phyloP scores from a whole-genome alignment of 2,113 vertebrate genomes.

The Atherinomorus stipes region DNA sequence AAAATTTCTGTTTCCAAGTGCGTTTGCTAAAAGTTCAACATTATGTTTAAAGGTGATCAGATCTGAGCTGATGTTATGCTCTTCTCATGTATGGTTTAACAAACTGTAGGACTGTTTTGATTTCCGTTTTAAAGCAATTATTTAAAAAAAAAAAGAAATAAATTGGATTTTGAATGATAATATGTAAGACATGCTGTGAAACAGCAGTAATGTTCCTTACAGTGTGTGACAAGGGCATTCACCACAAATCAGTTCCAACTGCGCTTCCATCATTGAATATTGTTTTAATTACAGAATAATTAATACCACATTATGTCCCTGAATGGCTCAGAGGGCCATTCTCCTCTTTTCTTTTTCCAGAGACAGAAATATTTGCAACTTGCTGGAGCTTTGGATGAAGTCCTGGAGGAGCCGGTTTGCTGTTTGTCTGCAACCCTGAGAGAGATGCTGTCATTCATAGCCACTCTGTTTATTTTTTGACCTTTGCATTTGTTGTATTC shows the following conservation, averaged over 20 bases:
- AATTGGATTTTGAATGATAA: too few species aligned
- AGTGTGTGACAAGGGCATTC: neutral
- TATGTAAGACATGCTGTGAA: neutral
- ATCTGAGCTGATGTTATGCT: too few species aligned
- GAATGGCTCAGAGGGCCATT: constrained; percentile 9
- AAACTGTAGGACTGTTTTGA: too few species aligned
- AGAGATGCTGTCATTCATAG: constrained; percentile 63
- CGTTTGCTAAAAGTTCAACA: too few species aligned
- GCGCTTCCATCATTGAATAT: neutral
- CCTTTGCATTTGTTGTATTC: constrained; percentile 73
- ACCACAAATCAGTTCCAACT: constrained; percentile 3
- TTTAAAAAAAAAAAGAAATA: too few species aligned
- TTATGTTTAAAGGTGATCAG: too few species aligned
- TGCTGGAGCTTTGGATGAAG: constrained; percentile 23
- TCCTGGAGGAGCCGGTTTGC: constrained; percentile 31
- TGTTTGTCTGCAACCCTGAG: constrained; percentile 37
- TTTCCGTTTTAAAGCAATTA: too few species aligned
- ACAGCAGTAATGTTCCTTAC: neutral
- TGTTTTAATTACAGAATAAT: constrained; percentile 15
- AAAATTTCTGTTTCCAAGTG: too few species aligned
- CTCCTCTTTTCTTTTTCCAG: neutral
- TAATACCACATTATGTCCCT: neutral
- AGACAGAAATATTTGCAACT: constrained; percentile 7
- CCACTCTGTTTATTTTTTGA: constrained; percentile 74
- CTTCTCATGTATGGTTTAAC: too few species aligned